Evolutionary conservation across 2,797 vertebrate species (phyloP).

Genomic region (Tauraco hartlaubi): DNA sequence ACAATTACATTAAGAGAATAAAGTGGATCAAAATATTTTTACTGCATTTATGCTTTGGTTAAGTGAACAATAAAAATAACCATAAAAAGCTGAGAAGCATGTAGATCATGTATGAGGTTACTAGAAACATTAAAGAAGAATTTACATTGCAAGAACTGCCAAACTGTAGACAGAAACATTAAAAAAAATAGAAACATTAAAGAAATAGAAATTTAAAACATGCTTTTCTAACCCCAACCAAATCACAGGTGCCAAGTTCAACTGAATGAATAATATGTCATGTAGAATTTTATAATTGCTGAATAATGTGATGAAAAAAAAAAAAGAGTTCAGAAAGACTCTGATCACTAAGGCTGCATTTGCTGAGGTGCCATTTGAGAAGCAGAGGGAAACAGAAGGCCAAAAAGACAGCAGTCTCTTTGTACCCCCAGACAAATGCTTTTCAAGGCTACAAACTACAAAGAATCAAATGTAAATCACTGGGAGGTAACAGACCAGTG

Average conservation of each 20-base stretch:
- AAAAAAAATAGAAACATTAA: neutral
- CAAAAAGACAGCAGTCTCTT: neutral
- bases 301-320: neutral
- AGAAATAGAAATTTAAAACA: neutral
- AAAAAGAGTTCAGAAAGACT: neutral
- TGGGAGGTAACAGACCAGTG: neutral
- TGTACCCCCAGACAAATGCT: neutral
- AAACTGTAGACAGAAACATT: neutral
- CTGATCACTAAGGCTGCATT: neutral
- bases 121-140: neutral
- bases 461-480: neutral
- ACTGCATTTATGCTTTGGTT: neutral
- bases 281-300: neutral
- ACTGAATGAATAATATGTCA: neutral
- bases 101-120: neutral
- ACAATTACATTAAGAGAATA: neutral
- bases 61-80: neutral
- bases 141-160: neutral
- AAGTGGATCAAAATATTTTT: neutral
- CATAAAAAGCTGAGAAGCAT: neutral
- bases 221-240: neutral
- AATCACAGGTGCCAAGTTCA: neutral
- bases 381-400: neutral
- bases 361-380: neutral
- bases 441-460: neutral